phyloP scores from a whole-genome alignment of 2,888 invertebrate species.

The Hyposoter dolosus region DNA sequence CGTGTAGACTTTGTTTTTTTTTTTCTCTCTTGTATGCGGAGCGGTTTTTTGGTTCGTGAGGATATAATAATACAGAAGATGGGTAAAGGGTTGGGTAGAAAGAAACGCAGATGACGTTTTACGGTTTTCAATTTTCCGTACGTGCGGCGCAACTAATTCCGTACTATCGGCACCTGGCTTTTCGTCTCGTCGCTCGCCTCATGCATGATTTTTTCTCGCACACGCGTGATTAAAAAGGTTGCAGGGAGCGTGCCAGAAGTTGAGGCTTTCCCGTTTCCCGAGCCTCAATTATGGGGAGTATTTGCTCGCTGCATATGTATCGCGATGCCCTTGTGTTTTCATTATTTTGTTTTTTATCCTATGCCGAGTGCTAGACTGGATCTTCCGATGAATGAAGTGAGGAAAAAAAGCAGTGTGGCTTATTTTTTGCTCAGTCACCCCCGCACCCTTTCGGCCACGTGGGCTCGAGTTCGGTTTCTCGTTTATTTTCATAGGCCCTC shows the following conservation, averaged over 20 bases:
- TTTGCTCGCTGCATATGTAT: conserved; percentile 22
- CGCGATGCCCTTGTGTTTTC: conserved; percentile 36
- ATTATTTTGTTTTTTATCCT: conserved; percentile 22
- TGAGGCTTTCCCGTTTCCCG: conserved; percentile 42
- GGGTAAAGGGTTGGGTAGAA: conserved; percentile 77
- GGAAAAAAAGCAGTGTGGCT: conserved; percentile 21
- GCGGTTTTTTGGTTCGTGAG: not conserved
- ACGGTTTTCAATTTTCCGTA: conserved; percentile 82
- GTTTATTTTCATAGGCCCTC: conserved; percentile 43
- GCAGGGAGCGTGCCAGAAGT: conserved; percentile 62
- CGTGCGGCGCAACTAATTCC: conserved; percentile 80
- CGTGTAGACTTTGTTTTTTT: not conserved
- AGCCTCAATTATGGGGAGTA: conserved; percentile 47
- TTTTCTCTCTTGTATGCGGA: not conserved
- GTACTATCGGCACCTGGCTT: conserved; percentile 79
- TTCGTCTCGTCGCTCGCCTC: conserved; percentile 35
- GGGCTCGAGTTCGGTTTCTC: conserved; percentile 49
- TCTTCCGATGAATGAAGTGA: not conserved
- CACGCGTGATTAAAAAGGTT: conserved; percentile 25
- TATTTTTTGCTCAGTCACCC: conserved; percentile 56
- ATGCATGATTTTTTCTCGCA: conserved; percentile 48
- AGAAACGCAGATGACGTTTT: conserved; percentile 79
- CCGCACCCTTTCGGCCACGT: conserved; percentile 48
- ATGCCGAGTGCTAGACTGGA: not conserved
- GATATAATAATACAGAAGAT: not conserved